Evolutionary conservation across 2,888 invertebrate genomes (phyloP), one percentile per base, ranked within the genome.

Genomic region (Holacanthella duospinosa): DNA sequence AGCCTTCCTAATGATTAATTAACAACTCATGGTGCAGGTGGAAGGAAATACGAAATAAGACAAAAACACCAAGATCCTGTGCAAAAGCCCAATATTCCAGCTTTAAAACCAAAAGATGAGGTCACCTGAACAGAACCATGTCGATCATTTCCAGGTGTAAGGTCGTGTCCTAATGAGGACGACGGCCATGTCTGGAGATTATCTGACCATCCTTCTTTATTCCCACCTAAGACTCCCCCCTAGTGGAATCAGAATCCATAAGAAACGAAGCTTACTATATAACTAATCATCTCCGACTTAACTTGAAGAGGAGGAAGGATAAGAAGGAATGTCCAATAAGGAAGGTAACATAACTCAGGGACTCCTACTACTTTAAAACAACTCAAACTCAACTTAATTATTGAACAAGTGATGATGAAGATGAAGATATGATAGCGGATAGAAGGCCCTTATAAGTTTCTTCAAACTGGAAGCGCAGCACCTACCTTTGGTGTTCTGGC

Each of bases 71-170:
- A 62, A 43, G 36, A 62, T 48, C 24, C 19, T 56, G 55, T 26
- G 28, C 43, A 57, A 60, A 55, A 63, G 63, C 63, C 61, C 61
- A 61, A 27, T 12, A 16, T 16, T 36, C 16, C 16, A 12, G 16
- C 6, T 16, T n/a, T 55, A 61, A 56, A 55, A 56, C 66, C 68
- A 55, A 63, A 73, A 60, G 2, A n/a, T 48, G 16, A 43, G 76
- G 76, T 79, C 82, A 91, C 91, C 88, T 94, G 94, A 75, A 95
- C 94, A 77, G 94, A 95, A 79, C 94, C 95, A 79, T 93, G 93
- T 67, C 79, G 80, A 80, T 93, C 85, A 82, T 94, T 94, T 74
- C 93, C 93, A 75, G 94, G 91, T 75, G 92, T 92, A 77, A 92
- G 84, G 79, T 89, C 89, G 68, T 71, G 72, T 77, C 87, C 91